Base-by-base conservation (phyloP, 2,113 vertebrate species). In the Mugil cephalus region DNA sequence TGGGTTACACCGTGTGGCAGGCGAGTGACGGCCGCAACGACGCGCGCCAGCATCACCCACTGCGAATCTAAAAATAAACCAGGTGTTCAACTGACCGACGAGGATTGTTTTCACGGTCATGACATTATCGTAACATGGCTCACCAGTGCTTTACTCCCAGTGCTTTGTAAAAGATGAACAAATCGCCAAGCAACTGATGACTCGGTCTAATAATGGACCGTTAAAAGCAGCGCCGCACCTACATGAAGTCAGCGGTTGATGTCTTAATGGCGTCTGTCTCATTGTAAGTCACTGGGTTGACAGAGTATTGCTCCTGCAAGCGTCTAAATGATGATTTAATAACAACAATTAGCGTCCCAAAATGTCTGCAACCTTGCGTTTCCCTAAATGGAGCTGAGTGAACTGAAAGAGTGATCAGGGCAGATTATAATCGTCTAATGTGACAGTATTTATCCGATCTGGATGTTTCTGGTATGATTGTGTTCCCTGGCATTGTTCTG, bases 11-110 rank as follows among this genome's bases (percentile, higher is more conserved):
- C 38, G 52, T 34, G 58, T 70, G 43, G 39, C 64, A 18, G 19
- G 36, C 68, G 64, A 84, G 36, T 18, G 10, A 19, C 45, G 11
- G 30, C 43, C 17, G 62, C 51, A 21, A 24, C 54, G 47, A 40
- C 36, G 24, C 63, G 34, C 64, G 46, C 53, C 62, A 79, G 53
- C 63, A 39, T 82, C 66, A 68, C 60, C 74, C 48, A 42, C 64
- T 66, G 62, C 4, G 14, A 48, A 21, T 69, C 55, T 77, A 75
- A 80, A 76, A 82, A 77, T 75, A 73, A 63, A 39, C 56, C 53
- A 59, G 61, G 51, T 79, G 54, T 67, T 59, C 61, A 30, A 63
- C 62, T 82, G 63, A 71, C 51, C 18, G 52, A 58, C 66, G 55
- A 19, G 50, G 56, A 53, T 74, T 42, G 10, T 53, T 73, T 54